Conservation (phyloP, 2,797 vertebrate species). For the Enteromius radiatus region DNA sequence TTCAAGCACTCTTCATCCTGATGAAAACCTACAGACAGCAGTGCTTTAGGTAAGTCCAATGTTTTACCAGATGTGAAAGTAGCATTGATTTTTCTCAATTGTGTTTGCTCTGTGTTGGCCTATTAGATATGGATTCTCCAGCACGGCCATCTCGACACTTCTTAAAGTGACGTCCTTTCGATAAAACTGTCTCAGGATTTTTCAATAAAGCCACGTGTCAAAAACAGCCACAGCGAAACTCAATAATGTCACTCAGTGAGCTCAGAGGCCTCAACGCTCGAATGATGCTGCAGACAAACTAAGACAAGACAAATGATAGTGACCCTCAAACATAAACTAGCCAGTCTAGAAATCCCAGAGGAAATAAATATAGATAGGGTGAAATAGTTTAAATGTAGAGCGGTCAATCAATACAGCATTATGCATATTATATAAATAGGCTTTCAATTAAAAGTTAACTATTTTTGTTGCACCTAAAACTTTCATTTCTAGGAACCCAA, state of each 20-base stretch:
- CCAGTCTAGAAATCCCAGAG: background rate
- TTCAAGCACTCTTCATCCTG: background rate
- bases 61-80: slow-evolving; percentile 77
- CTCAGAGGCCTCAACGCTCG: slow-evolving; percentile 58
- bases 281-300: slow-evolving; percentile 50
- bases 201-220: slow-evolving; percentile 72
- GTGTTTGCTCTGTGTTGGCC: slow-evolving; percentile 78
- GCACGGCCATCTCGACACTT: slow-evolving; percentile 72
- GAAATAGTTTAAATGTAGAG: background rate
- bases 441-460: background rate
- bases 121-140: slow-evolving; percentile 80
- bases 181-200: slow-evolving; percentile 72
- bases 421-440: too few relatives aligned
- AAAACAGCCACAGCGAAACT: slow-evolving; percentile 66
- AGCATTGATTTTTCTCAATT: slow-evolving; percentile 79
- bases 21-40: slow-evolving; percentile 20
- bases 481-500: background rate
- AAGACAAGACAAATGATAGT: slow-evolving; percentile 41
- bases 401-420: background rate
- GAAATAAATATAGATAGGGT: background rate
- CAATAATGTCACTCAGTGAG: slow-evolving; percentile 62
- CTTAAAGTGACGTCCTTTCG: slow-evolving; percentile 76
- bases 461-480: background rate
- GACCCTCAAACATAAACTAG: background rate
- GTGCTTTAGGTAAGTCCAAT: slow-evolving; percentile 70